Evolutionary conservation across 2,113 vertebrate genomes (phyloP), one percentile per base, ranked within the genome.

Genomic region (Macquaria australasica): DNA sequence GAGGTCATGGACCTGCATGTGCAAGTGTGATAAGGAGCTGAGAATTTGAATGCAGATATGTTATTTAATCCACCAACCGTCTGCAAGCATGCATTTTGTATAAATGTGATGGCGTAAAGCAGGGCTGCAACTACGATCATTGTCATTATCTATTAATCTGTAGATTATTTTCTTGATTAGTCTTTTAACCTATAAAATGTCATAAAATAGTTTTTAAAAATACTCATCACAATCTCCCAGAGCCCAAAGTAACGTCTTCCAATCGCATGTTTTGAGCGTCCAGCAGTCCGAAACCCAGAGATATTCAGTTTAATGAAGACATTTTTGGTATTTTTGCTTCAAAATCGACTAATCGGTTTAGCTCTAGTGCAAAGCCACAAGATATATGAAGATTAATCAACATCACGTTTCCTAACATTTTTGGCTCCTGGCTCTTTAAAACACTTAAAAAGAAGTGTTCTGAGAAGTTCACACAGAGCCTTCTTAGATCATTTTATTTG

Each of bases 1-100:
- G 82, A 77, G 81, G 86, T 87, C 84, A 62, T 2, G 6, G 58
- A 59, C 23, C 55, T 69, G 73, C 58, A 8, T 43, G 18, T 43
- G 56, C 68, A 71, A 48, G 28, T 68, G 50, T 50, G 71, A 74
- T 25, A 39, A 41, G 6, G 50, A 56, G 58, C 48, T 43, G n/a
- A 37, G 60, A 3, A 18, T 48, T 45, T 21, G 18, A 4, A 6
- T 58, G n/a, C 53, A 45, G 25, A 77, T 64, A 2, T 60, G 74
- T 72, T 41, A 23, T 66, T 79, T 51, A 69, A 72, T 53, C 25
- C 58, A 63, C n/a, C 8, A 12, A 23, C 28, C 3, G 10, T 83
- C 68, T 51, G n/a, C 16, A 28, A 73, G 34, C 12, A 21, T 56
- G 56, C 68, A 23, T 43, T 5, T 60, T 23, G 41, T 23, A 0